These are phyloP conservation scores for Caracal caracal DNA, from an alignment of 2,113 vertebrate species.

Conservation along the genomic window DNA sequence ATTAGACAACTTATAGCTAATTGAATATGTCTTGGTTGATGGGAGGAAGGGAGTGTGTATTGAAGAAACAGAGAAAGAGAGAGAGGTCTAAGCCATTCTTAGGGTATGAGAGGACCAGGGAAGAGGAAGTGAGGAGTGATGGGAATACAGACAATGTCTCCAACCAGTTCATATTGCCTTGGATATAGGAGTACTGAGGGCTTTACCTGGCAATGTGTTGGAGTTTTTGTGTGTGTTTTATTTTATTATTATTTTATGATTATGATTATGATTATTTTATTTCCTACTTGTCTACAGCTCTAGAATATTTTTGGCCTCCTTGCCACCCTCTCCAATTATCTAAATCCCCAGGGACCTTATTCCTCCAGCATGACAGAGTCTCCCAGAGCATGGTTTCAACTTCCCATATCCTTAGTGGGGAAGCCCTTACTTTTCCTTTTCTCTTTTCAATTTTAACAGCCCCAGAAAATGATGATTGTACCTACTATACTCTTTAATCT, in stretches of 20 bases:
- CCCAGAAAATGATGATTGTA: neutral
- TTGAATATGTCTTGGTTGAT: neutral
- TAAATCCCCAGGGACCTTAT: neutral
- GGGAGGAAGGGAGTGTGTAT: neutral
- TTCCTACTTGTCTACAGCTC: neutral
- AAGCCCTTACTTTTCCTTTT: neutral
- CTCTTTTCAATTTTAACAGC: neutral
- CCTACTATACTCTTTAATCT: neutral
- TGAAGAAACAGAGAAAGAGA: neutral
- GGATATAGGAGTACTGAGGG: neutral
- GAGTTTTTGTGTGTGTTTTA: neutral
- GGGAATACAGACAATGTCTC: neutral
- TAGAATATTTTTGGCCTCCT: neutral
- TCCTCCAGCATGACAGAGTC: neutral
- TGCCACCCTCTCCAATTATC: neutral
- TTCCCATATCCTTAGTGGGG: neutral
- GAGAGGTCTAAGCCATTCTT: neutral
- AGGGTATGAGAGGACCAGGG: neutral
- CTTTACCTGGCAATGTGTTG: neutral
- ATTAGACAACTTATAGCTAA: neutral
- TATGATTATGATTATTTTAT: neutral
- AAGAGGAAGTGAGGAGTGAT: neutral
- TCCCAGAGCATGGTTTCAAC: neutral
- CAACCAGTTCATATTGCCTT: neutral
- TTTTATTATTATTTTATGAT: no score